Base-by-base conservation (phyloP, 2,888 invertebrate species). In the Petrolisthes manimaculis region DNA sequence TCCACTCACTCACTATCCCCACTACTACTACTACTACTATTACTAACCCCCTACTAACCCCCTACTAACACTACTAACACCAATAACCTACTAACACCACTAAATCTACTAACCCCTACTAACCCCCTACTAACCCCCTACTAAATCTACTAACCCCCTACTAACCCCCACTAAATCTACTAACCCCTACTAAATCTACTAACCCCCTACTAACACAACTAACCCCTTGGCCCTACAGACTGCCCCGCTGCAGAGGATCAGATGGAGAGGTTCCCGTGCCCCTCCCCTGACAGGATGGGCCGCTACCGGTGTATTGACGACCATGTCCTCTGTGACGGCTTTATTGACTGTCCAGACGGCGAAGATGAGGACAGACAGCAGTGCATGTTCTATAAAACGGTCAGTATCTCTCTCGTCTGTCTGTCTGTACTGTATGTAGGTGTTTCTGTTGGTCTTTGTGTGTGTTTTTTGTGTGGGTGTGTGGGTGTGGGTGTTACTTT, bases 331-430 rank as follows among this genome's bases (percentile, higher is more conserved):
- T 98, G 98, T 94, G 97, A 98, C 93, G 98, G 97, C 91, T 98
- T 97, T 94, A 96, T 97, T 93, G 97, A 98, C 95, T 98, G 98
- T 94, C 97, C 98, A 90, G 95, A 95, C 92, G 97, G 96, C 90
- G 97, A 98, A 93, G 98, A 98, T 93, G 98, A 98, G 93, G 97
- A 98, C 93, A 94, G 97, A 92, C 96, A 97, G 93, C 96, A 97
- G 92, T 98, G 98, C 95, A 97, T 98, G 97, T 98, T 98, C 94
- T 98, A 97, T 93, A 98, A 98, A 95, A 98, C 97, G 95, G 98
- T 98, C 94, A 95, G 95, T 91, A 18, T n/a, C n/a, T n/a, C n/a
- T n/a, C n/a, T n/a, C n/a, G n/a, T n/a, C n/a, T n/a, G n/a, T n/a
- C n/a, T n/a, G n/a, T n/a, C n/a, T n/a, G n/a, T n/a, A n/a, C n/a